These are phyloP conservation scores for Embiotoca jacksoni DNA, from an alignment of 2,113 vertebrate species.

Conservation along the genomic window DNA sequence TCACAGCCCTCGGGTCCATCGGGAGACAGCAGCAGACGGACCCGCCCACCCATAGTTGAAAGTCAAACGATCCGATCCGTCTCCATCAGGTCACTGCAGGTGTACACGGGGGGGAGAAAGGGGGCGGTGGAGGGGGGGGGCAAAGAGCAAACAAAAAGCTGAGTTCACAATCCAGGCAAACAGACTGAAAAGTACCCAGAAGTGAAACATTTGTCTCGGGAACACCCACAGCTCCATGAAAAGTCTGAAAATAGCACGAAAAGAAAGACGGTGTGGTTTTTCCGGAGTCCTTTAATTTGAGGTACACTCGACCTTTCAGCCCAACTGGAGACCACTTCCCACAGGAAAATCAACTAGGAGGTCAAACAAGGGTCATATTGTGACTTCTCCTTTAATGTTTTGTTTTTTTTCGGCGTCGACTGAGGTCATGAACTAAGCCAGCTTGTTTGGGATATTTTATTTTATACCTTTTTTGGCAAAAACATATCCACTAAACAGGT, in stretches of 20 bases:
- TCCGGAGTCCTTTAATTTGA: slow-evolving; percentile 1
- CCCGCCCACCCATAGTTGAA: background rate
- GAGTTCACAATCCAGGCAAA: slow-evolving; percentile 6
- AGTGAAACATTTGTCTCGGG: background rate
- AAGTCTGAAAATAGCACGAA: background rate
- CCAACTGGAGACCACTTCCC: background rate
- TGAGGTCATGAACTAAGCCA: background rate
- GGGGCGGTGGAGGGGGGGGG: background rate
- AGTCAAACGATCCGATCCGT: slow-evolving; percentile 26
- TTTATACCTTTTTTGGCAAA: background rate
- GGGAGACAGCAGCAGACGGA: background rate
- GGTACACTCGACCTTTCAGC: slow-evolving; percentile 11
- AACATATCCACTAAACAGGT: background rate
- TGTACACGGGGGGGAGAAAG: background rate
- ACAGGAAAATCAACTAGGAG: slow-evolving; percentile 22
- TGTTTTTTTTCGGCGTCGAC: background rate
- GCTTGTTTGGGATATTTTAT: too few species aligned
- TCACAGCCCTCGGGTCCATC: background rate
- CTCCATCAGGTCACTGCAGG: slow-evolving; percentile 34
- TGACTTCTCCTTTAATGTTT: background rate
- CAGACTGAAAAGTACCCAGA: background rate
- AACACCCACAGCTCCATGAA: background rate
- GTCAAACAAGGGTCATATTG: background rate
- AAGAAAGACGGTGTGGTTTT: background rate
- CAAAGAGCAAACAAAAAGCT: background rate